Percentiles rank a stretch among this genome's conserved stretches.
These are phyloP conservation scores for Augiades crinisus DNA, from an alignment of 2,888 invertebrate genomes.

Conservation along the genomic window DNA sequence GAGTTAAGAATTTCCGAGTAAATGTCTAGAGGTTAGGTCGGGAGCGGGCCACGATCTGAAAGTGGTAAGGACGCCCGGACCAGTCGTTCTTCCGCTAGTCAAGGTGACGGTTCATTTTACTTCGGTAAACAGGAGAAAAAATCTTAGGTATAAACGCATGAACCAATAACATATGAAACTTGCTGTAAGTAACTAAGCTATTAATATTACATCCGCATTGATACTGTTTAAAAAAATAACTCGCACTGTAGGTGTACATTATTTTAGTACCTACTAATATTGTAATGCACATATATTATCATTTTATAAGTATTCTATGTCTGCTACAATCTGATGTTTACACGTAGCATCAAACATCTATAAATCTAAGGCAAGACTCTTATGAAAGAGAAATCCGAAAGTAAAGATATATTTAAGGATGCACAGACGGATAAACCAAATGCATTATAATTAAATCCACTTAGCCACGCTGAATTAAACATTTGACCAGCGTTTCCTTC, in stretches of 20 bases:
- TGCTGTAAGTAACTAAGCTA: background rate
- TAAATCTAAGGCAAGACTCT: background rate
- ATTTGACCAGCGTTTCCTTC: background rate
- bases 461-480: background rate
- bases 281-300: too few species aligned
- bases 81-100: conserved; percentile 62
- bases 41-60: conserved; percentile 48
- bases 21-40: conserved; percentile 39
- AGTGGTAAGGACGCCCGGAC: conserved; percentile 63
- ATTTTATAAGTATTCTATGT: background rate
- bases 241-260: too few species aligned
- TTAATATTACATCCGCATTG: conserved; percentile 16
- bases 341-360: too few species aligned
- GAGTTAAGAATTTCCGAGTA: conserved; percentile 1
- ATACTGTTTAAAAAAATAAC: background rate
- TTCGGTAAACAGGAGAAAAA: conserved; percentile 8
- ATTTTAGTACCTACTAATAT: too few species aligned
- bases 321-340: background rate
- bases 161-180: conserved; percentile 1
- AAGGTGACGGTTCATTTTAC: conserved; percentile 54
- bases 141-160: background rate
- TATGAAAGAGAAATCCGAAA: background rate
- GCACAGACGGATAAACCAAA: background rate
- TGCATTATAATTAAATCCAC: background rate
- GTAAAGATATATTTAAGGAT: background rate